Conservation (phyloP, 2,113 vertebrate species). For the Dunckerocampus dactyliophorus region DNA sequence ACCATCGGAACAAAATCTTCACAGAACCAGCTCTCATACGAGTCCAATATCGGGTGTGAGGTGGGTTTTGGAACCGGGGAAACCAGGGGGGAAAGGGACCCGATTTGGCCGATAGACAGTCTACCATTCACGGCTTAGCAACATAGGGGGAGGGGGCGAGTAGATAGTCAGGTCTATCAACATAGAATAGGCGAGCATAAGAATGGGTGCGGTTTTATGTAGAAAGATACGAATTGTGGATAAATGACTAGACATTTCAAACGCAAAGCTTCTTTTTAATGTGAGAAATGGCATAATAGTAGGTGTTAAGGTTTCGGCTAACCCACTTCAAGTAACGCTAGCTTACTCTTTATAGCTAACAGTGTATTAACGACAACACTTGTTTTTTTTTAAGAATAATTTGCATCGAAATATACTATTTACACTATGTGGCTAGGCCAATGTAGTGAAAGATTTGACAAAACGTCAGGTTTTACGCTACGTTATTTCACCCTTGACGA, state of each 20-base stretch:
- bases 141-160: conserved; percentile 58
- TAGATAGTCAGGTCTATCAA: conserved; percentile 50
- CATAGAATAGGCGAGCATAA: conserved; percentile 38
- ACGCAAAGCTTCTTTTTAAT: background rate
- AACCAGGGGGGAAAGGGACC: conserved; percentile 75
- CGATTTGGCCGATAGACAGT: conserved; percentile 52
- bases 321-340: conserved; percentile 31
- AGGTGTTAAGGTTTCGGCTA: conserved; percentile 10
- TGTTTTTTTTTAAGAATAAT: background rate
- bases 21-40: conserved; percentile 69
- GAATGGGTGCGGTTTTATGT: conserved; percentile 63
- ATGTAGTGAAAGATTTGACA: background rate
- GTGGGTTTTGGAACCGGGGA: conserved; percentile 56
- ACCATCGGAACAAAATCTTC: conserved; percentile 77
- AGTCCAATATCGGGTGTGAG: conserved; percentile 77
- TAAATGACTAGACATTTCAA: background rate
- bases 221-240: conserved; percentile 4
- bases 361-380: conserved; percentile 7
- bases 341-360: conserved; percentile 48
- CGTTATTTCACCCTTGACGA: background rate
- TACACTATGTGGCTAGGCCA: background rate
- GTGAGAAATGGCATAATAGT: conserved; percentile 7
- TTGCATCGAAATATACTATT: background rate
- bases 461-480: background rate
- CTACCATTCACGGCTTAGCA: conserved; percentile 68